Evolutionary conservation across 2,113 vertebrate species (phyloP), one percentile per base, ranked within the genome.

Genomic region (Strix uralensis): DNA sequence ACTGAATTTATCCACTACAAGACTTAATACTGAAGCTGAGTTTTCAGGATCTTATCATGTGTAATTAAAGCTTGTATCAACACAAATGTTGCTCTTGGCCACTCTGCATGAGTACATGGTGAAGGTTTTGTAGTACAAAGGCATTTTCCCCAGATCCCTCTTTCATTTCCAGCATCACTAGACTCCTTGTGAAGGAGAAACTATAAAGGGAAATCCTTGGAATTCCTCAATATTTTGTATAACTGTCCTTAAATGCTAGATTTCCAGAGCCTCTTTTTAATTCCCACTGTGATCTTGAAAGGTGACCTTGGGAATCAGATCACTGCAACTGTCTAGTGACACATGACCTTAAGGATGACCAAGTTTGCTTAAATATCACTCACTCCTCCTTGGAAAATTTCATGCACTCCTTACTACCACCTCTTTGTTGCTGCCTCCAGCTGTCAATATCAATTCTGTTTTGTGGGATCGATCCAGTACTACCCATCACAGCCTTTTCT

Each of bases 81-180:
- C 15, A 54, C 5, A 81, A 71, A 62, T 26, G 22, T 66, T 90
- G 8, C 11, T 78, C 49, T 65, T 9, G 7, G 13, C 74, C 29
- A 44, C 11, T 78, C 15, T 58, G 22, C 20, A 19, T 22, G 13
- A 59, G 5, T 82, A 59, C 7, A 17, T 2, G 0, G 4, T 23
- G 9, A 18, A 78, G 2, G 3, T 75, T 65, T 77, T 10, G 47
- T 23, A 38, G 3, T 59, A 46, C 2, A 57, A 81, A 67, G 2
- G 44, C 0, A 5, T 46, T 74, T 89, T 87, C 22, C 9, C 6
- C 17, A 34, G 20, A 46, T 15, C 7, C 0, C 2, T 7, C 49
- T 67, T 63, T 81, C 47, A 34, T 52, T 66, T 81, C 10, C 12
- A 58, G 8, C 6, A 51, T 36, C 8, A 23, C 32, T 61, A 32